phyloP scores from a whole-genome alignment of 2,113 vertebrate species.

The Sturnira hondurensis region DNA sequence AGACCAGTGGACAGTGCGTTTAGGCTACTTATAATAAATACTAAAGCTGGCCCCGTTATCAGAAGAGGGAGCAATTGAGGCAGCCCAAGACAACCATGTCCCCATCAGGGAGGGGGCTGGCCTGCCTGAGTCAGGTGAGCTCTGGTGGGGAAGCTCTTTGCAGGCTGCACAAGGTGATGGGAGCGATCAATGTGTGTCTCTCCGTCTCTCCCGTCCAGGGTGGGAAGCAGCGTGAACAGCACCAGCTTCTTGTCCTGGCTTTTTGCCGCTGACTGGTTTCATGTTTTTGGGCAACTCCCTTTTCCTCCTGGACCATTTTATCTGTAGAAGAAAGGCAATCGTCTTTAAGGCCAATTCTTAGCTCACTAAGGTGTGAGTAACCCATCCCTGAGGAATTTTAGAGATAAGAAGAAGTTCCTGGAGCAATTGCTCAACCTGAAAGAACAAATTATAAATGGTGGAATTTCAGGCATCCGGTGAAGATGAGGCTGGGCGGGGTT shows the following conservation, averaged over 20 bases:
- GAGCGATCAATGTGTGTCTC: fast-evolving
- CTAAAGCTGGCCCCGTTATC: background rate
- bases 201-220: background rate
- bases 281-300: background rate
- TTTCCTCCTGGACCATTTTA: background rate
- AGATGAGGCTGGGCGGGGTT: background rate
- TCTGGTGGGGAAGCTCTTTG: background rate
- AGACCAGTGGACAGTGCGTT: background rate
- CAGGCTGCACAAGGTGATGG: fast-evolving
- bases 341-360: background rate
- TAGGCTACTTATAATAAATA: background rate
- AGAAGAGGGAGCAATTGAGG: background rate
- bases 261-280: background rate
- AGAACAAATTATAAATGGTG: background rate
- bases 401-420: background rate
- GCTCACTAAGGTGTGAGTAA: background rate
- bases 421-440: background rate
- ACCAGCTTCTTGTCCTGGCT: background rate
- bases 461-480: slow-evolving; percentile 4
- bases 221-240: fast-evolving
- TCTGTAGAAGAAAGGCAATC: background rate
- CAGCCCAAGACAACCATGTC: background rate
- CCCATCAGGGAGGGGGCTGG: background rate
- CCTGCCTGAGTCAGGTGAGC: background rate
- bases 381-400: background rate